A percentile compares a stretch with the other conserved stretches of the same genome.
Conservation (phyloP, 64 coral and sea anemone species). For the Platygyra sinensis region DNA sequence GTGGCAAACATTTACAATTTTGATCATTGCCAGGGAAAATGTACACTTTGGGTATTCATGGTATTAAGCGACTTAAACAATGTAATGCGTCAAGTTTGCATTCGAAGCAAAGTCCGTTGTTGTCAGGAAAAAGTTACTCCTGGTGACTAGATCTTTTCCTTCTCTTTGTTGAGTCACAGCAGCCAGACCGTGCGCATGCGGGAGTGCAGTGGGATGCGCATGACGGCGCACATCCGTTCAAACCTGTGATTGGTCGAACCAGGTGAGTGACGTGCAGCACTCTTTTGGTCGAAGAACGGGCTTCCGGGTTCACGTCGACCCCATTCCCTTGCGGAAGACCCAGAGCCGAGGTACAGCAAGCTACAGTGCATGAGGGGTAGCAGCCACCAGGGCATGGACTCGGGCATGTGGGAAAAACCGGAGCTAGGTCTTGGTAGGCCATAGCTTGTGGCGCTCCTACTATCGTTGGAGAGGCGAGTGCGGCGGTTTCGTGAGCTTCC, state of each 20-base stretch:
- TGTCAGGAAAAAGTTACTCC: background rate
- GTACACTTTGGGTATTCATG: too few species aligned
- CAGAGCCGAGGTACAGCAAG: conserved; percentile 75
- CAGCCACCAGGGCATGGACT: conserved; percentile 71
- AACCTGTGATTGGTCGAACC: conserved; percentile 51
- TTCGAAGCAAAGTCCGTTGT: background rate
- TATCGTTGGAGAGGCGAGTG: conserved; percentile 10
- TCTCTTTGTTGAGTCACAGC: conserved; percentile 62
- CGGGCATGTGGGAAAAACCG: conserved; percentile 37
- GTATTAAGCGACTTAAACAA: too few species aligned
- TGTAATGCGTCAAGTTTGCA: background rate
- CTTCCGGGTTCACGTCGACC: conserved; percentile 32
- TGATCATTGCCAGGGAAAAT: too few species aligned
- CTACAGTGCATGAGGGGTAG: conserved; percentile 66
- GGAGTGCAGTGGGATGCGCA: conserved; percentile 82
- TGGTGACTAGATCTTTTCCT: background rate
- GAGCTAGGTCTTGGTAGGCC: conserved; percentile 17
- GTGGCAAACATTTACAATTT: too few species aligned
- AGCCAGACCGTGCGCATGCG: conserved; percentile 73
- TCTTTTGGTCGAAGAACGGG: conserved; percentile 75
- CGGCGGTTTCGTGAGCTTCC: conserved; percentile 17
- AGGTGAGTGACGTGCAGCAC: conserved; percentile 86
- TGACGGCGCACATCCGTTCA: conserved; percentile 59
- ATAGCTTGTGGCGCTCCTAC: conserved; percentile 17
- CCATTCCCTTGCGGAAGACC: conserved; percentile 60